phyloP scores from a whole-genome alignment of 2,888 invertebrate genomes.

The Rhagonycha fulva region DNA sequence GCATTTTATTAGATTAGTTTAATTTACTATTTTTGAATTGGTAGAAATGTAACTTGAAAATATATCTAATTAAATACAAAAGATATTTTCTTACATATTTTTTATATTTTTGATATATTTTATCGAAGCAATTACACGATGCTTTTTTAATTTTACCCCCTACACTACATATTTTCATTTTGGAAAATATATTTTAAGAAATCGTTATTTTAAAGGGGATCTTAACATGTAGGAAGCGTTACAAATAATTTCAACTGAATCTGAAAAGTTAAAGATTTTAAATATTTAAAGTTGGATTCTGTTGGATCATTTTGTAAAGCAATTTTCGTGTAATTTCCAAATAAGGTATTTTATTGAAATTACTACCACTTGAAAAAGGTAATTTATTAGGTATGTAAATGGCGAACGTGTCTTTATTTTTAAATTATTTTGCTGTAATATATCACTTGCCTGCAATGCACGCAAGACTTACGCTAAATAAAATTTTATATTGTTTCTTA shows the following conservation, averaged over 20 bases:
- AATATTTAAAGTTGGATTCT: neutral
- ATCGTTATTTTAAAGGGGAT: slow-evolving; percentile 3
- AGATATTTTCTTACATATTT: neutral
- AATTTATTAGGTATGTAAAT: neutral
- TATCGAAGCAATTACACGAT: neutral
- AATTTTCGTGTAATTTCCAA: neutral
- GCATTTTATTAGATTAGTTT: neutral
- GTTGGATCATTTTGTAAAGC: neutral
- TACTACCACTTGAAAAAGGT: neutral
- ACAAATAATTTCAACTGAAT: neutral
- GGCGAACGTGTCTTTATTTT: neutral
- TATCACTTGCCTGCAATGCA: neutral
- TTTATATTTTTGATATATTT: neutral
- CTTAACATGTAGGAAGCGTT: neutral
- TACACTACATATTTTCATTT: neutral
- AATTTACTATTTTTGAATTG: neutral
- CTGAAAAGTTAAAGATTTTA: neutral
- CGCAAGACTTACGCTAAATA: neutral
- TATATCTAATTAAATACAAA: neutral
- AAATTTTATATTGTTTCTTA: neutral
- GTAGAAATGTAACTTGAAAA: neutral
- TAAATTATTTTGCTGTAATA: neutral
- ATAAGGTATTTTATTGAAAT: neutral
- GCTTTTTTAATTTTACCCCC: neutral
- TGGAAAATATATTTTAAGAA: neutral